phyloP scores from a whole-genome alignment of 2,888 invertebrate species.

The Drosophila emarginata region DNA sequence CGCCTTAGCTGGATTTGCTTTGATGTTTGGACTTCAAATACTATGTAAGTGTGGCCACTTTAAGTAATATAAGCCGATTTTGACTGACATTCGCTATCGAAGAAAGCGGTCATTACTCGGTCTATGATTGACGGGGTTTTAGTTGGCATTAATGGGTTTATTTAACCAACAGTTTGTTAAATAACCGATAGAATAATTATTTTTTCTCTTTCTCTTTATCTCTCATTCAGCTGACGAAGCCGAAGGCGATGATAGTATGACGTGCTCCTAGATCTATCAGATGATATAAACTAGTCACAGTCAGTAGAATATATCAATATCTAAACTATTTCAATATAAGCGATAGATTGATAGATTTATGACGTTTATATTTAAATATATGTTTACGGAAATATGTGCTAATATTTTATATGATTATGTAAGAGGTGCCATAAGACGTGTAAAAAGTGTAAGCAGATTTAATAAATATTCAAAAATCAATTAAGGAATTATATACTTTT shows the following conservation, averaged over 20 bases:
- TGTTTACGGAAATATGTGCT: not conserved
- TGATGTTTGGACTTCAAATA: slow-evolving; percentile 88
- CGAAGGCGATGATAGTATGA: slow-evolving; percentile 57
- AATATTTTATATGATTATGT: not conserved
- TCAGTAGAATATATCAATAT: not conserved
- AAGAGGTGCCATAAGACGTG: not conserved
- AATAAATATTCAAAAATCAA: not conserved
- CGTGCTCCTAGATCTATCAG: slow-evolving; percentile 40
- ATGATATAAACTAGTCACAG: not conserved
- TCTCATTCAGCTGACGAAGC: slow-evolving; percentile 60
- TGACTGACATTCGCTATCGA: slow-evolving; percentile 15
- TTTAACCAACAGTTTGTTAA: not conserved
- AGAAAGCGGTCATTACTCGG: not conserved
- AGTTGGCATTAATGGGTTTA: not conserved
- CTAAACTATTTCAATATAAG: not conserved
- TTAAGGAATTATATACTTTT: not conserved
- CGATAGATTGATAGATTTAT: not conserved
- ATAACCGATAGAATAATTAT: not conserved
- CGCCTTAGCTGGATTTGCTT: slow-evolving; percentile 86
- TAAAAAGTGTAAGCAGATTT: not conserved
- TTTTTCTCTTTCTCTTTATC: slow-evolving; percentile 13
- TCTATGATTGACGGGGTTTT: slow-evolving; percentile 8
- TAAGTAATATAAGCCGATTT: slow-evolving; percentile 4
- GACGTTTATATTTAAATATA: not conserved
- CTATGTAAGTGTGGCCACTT: slow-evolving; percentile 68